Conservation (phyloP, 2,888 invertebrate species). For the Sicus ferrugineus region DNA sequence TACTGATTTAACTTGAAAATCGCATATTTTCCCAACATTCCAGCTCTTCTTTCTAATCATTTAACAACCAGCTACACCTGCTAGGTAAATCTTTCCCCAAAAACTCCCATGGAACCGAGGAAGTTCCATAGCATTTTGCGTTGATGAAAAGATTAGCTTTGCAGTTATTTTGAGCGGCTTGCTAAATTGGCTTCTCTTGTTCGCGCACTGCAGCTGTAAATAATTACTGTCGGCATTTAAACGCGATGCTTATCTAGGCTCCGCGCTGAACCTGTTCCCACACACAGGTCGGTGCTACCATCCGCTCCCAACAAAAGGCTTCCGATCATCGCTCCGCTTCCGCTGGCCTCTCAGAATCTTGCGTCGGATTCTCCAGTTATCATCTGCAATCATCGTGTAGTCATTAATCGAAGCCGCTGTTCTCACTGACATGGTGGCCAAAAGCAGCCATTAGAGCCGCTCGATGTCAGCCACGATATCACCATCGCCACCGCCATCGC, state of each 20-base stretch:
- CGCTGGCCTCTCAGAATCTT: background rate
- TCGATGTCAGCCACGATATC: background rate
- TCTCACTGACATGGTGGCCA: background rate
- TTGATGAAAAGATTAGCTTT: too few relatives aligned
- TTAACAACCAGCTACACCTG: too few relatives aligned
- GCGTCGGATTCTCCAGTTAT: background rate
- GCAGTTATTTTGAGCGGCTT: too few relatives aligned
- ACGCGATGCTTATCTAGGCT: too few relatives aligned
- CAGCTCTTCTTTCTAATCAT: too few relatives aligned
- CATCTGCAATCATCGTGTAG: slow-evolving; percentile 13
- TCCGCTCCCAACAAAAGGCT: too few relatives aligned
- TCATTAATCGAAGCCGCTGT: slow-evolving; percentile 12
- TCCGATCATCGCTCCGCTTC: background rate
- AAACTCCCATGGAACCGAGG: too few relatives aligned
- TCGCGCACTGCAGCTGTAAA: background rate
- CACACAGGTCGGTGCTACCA: slow-evolving; percentile 1
- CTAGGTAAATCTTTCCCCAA: too few relatives aligned
- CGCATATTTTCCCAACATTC: too few relatives aligned
- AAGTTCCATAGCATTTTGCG: too few relatives aligned
- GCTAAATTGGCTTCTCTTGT: slow-evolving; percentile 19
- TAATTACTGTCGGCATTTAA: slow-evolving; percentile 11
- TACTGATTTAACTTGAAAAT: too few relatives aligned
- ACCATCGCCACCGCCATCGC: background rate
- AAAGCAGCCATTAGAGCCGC: background rate
- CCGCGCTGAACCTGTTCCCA: slow-evolving; percentile 23